Conservation (phyloP, 2,888 invertebrate species). For the Drosophila longiperda region DNA sequence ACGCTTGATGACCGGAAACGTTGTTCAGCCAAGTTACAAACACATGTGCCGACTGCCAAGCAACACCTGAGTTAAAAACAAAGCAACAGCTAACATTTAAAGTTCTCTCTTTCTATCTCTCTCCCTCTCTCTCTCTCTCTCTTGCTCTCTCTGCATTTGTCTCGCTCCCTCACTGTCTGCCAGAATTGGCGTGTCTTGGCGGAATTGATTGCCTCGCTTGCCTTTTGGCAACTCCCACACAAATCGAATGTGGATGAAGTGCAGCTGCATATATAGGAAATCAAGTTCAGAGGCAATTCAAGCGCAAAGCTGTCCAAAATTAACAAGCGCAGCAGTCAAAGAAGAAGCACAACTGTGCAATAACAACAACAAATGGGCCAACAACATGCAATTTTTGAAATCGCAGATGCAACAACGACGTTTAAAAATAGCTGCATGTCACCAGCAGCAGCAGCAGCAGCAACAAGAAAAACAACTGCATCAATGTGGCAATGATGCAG, state of each 20-base stretch:
- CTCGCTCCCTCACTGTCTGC: neutral
- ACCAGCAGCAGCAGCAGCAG: constrained; percentile 47
- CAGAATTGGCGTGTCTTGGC: constrained; percentile 44
- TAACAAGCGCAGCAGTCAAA: constrained; percentile 46
- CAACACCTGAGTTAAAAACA: constrained; percentile 52
- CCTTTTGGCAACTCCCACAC: constrained; percentile 54
- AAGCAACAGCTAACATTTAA: constrained; percentile 2
- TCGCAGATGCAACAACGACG: constrained; percentile 55
- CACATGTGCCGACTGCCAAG: constrained; percentile 56
- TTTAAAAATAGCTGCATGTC: constrained; percentile 78
- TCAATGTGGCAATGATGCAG: constrained; percentile 71
- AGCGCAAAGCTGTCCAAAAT: constrained; percentile 69
- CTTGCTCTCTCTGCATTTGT: neutral
- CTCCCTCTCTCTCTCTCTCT: neutral
- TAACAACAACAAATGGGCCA: constrained; percentile 61
- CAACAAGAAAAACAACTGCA: constrained; percentile 34
- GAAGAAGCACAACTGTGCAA: constrained; percentile 18
- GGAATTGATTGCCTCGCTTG: constrained; percentile 56
- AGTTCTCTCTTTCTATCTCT: neutral
- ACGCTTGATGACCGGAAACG: constrained; percentile 79
- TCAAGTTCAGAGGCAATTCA: constrained; percentile 67
- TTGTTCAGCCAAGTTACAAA: constrained; percentile 57
- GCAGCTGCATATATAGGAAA: constrained; percentile 46
- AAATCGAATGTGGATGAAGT: constrained; percentile 41
- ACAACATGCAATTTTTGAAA: constrained; percentile 68